Evolutionary conservation across 1,140 invertebrate species (phyloP), one percentile per base, ranked within the genome.

Genomic region (Drosophila pandora): DNA sequence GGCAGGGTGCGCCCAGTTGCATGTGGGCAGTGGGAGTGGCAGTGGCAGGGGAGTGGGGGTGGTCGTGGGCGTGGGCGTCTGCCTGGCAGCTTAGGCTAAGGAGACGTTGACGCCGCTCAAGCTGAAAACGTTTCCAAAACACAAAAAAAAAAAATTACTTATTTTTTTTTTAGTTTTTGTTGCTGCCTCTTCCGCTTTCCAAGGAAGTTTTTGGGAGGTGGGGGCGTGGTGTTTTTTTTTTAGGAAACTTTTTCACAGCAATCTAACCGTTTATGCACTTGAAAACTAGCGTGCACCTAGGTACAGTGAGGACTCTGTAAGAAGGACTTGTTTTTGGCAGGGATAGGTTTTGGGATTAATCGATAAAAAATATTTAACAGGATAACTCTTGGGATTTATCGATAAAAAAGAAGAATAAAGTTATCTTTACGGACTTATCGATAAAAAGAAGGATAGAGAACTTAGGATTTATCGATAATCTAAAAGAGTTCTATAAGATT

Each of bases 201-300:
- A 10, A 17, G 37, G 45, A 32, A 63, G 32, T 45, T 34, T 12
- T 1, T 22, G 47, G 30, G 30, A 17, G 34, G 41, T 17, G 41
- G 8, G 10, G 48, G 37, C 21, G 32, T 37, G 34, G 34, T 37
- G 3, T 12, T 37, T 34, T 34, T 37, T 37, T 37, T 4, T 32
- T 6, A 17, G 30, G 34, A 37, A 37, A 72, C 70, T 67, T 70
- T 72, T 72, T 52, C 47, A 57, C 65, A 60, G 65, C 55, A 68
- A 73, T 77, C 80, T 65, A 78, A 78, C 58, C 69, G 58, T 82
- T 82, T 74, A 57, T 82, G 78, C 59, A 78, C 62, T 78, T 83
- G 62, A 77, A 72, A 76, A 62, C 23, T 43, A 47, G 37, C 64
- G 28, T 52, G 52, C 63, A 69, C 47, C 45, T 69, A 41, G 37